Percentiles rank a stretch among this genome's conserved stretches.
These are phyloP conservation scores for Lacerta agilis DNA, from an alignment of 2,797 vertebrate species.

Conservation along the genomic window DNA sequence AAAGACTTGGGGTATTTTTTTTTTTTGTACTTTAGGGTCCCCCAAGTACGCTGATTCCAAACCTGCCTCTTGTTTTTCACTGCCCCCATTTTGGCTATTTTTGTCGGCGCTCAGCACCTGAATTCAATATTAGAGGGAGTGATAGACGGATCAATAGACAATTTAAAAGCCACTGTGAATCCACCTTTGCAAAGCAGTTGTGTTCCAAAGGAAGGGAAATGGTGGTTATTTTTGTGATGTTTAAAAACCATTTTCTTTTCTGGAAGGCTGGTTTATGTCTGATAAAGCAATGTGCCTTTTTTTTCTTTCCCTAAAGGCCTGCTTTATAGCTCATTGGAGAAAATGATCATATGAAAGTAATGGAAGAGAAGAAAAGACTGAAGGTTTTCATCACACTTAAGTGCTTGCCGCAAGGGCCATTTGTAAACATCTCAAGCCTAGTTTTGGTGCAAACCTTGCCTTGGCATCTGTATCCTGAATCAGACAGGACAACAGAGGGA, in stretches of 20 bases:
- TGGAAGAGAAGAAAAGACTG: constrained; percentile 53
- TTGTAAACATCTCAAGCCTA: background rate
- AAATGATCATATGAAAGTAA: constrained; percentile 50
- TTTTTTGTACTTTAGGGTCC: too few species aligned
- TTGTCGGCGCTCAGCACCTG: too few species aligned
- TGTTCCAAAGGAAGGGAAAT: background rate
- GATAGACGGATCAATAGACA: background rate
- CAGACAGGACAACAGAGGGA: background rate
- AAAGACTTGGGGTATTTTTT: too few species aligned
- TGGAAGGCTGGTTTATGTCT: constrained; percentile 55
- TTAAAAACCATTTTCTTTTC: constrained; percentile 58
- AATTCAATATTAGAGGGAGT: background rate
- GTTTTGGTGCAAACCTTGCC: background rate
- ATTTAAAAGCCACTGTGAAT: background rate
- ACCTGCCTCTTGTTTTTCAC: background rate
- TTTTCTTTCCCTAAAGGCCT: constrained; percentile 21
- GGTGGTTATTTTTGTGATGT: constrained; percentile 39
- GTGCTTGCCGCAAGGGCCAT: constrained; percentile 54
- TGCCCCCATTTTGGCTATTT: background rate
- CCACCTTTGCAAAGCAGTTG: constrained; percentile 5
- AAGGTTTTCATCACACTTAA: constrained; percentile 49
- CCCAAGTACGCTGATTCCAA: too few species aligned
- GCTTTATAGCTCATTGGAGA: constrained; percentile 35
- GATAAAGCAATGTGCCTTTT: constrained; percentile 16
- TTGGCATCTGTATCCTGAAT: background rate